Evolutionary conservation across 2,113 vertebrate genomes (phyloP), one percentile per base, ranked within the genome.

Genomic region (Leptocoma aspasia): DNA sequence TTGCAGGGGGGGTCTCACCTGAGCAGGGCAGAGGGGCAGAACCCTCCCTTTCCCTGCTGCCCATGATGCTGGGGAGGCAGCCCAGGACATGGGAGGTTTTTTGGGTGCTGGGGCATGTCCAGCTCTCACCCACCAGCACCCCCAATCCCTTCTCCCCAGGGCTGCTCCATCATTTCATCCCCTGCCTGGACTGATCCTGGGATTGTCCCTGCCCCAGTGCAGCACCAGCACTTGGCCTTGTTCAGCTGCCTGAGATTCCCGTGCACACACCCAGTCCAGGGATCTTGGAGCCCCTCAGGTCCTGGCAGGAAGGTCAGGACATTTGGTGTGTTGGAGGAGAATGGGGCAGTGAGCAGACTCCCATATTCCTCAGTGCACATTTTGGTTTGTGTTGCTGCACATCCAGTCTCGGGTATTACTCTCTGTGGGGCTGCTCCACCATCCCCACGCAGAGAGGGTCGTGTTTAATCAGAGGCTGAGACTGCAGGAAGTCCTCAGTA

Each of bases 201-300:
- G 28, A 17, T 0, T 80, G 21, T 2, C 33, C 53, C 23, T 20
- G 1, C 30, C 21, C 45, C 9, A n/a, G 35, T 1, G 3, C 57
- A 42, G 42, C 76, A 15, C 42, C 66, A 27, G 31, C 26, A 2
- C 53, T 7, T 0, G 42, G 20, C 37, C 22, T 16, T 6, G 37
- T 23, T 42, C 16, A 13, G 3, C 35, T 35, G 16, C 27, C 13
- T 9, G 44, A 44, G 37, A 6, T 33, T 30, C 37, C 44, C 5
- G 0, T 0, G 9, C 15, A 3, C 1, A 0, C 10, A 4, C 37
- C 57, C 24, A 44, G 0, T 5, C 0, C 49, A 16, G 33, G 12
- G 50, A 2, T 33, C 1, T 3, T 7, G 30, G 65, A 47, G 6
- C 49, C 13, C 33, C 54, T 42, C 16, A 2, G 8, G 3, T 17